Evolutionary conservation across 1,140 invertebrate genomes (phyloP).

Genomic region (Drosophila kohkoa): DNA sequence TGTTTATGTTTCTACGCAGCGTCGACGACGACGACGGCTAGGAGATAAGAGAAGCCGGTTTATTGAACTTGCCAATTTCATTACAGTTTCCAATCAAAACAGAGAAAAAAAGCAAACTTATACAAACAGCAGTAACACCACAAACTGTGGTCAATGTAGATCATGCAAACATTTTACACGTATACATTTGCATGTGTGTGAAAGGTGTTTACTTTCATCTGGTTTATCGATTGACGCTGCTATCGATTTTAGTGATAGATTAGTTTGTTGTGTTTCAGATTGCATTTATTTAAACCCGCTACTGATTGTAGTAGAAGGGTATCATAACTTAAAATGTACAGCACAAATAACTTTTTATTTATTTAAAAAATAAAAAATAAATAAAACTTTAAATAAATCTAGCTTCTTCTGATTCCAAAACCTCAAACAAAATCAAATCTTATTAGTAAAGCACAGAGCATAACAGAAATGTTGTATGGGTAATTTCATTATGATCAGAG

Average conservation of each 20-base stretch:
- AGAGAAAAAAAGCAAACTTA: conserved; percentile 12
- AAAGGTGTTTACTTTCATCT: conserved; percentile 14
- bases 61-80: conserved; percentile 74
- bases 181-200: conserved; percentile 1
- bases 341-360: too few species aligned
- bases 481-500: too few species aligned
- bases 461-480: too few species aligned
- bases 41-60: conserved; percentile 64
- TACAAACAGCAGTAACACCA: conserved; percentile 16
- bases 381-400: too few species aligned
- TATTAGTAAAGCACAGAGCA: too few species aligned
- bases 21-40: neutral
- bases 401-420: too few species aligned
- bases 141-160: conserved; percentile 13
- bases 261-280: too few species aligned
- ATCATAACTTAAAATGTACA: too few species aligned
- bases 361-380: too few species aligned
- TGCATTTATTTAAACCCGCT: neutral
- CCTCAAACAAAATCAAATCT: too few species aligned
- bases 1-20: conserved; percentile 64
- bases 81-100: conserved; percentile 42
- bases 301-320: too few species aligned
- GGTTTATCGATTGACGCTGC: neutral
- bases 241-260: neutral
- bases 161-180: conserved; percentile 1